phyloP scores from a whole-genome alignment of 2,888 invertebrate species.

The Orchesellides sinensis region DNA sequence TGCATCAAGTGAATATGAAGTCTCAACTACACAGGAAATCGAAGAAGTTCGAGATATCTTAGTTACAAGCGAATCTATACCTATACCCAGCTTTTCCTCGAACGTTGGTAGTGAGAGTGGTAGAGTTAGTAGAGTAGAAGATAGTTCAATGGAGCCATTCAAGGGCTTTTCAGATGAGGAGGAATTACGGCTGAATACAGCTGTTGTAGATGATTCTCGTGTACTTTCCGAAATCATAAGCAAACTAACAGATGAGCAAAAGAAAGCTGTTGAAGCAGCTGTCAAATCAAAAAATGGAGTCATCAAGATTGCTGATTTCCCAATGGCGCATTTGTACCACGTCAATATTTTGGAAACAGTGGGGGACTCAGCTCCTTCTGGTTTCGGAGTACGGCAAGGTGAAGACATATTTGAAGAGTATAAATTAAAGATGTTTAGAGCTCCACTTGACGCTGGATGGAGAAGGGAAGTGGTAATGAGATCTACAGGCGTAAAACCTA shows the following conservation, averaged over 20 bases:
- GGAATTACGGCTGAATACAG: conserved; percentile 51
- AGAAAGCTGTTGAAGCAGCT: conserved; percentile 25
- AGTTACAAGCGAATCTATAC: not conserved
- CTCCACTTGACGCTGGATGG: conserved; percentile 67
- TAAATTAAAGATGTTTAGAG: conserved; percentile 34
- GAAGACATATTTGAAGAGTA: conserved; percentile 50
- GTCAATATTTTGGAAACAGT: not conserved
- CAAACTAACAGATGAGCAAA: conserved; percentile 35
- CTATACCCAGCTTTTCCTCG: not conserved
- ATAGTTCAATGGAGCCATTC: conserved; percentile 52
- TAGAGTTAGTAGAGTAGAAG: conserved; percentile 24
- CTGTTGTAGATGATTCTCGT: conserved; percentile 54
- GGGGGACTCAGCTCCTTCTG: too few species aligned
- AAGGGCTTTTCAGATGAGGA: conserved; percentile 53
- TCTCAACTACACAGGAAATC: not conserved
- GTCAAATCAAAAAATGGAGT: conserved; percentile 34
- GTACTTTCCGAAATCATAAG: conserved; percentile 64
- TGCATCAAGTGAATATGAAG: not conserved
- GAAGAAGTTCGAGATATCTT: not conserved
- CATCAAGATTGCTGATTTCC: not conserved
- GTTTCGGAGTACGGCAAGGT: too few species aligned
- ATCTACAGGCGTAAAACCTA: conserved; percentile 60
- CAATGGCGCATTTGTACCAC: conserved; percentile 30
- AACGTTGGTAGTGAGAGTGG: conserved; percentile 1
- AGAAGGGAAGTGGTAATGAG: conserved; percentile 71